Evolutionary conservation across 2,113 vertebrate genomes (phyloP).

Genomic region (Corythaixoides concolor): DNA sequence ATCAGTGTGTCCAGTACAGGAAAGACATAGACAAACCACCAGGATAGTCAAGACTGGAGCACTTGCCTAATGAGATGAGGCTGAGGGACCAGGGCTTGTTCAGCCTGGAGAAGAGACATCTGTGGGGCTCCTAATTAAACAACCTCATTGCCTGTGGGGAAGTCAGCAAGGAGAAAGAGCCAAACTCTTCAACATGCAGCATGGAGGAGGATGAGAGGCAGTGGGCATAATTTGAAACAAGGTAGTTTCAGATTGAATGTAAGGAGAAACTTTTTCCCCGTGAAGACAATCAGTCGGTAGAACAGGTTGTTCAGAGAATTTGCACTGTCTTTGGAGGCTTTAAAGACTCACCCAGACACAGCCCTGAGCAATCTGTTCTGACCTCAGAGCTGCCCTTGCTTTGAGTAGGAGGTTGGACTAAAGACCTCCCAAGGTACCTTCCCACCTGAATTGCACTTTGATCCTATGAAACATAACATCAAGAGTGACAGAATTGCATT

Average conservation of each 20-base stretch:
- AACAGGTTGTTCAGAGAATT: background rate
- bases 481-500: background rate
- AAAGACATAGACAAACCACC: background rate
- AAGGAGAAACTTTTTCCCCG: background rate
- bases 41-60: accelerated
- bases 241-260: background rate
- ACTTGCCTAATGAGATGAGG: background rate
- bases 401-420: background rate
- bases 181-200: background rate
- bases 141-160: background rate
- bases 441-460: background rate
- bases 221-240: background rate
- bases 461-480: background rate
- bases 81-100: background rate
- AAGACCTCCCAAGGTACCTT: background rate
- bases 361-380: background rate
- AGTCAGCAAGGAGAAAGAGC: background rate
- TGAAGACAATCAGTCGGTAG: accelerated
- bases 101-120: background rate
- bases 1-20: background rate
- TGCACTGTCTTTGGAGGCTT: background rate
- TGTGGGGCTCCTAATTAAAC: background rate
- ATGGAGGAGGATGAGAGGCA: accelerated
- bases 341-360: background rate
- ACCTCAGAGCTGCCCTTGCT: background rate